phyloP scores from a whole-genome alignment of 1,140 invertebrate species.

The Saccostrea glomerata region DNA sequence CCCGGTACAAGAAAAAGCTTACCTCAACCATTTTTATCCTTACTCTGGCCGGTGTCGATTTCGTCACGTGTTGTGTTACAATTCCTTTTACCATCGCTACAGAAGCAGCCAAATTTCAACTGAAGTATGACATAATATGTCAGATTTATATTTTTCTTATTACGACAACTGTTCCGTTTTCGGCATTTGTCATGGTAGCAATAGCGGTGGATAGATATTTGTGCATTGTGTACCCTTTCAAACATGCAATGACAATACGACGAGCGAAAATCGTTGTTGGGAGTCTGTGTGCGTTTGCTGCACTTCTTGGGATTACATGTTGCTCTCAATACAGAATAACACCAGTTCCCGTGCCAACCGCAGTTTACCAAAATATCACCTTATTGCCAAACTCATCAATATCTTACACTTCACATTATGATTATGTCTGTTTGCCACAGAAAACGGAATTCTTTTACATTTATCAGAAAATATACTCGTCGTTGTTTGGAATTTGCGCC shows the following conservation, averaged over 20 bases:
- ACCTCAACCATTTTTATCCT: constrained; percentile 75
- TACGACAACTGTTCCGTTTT: constrained; percentile 73
- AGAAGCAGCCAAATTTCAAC: constrained; percentile 63
- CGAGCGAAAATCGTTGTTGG: constrained; percentile 70
- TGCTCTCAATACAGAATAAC: constrained; percentile 60
- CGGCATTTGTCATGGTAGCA: constrained; percentile 74
- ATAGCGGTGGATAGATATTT: constrained; percentile 47
- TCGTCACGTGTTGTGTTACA: too few species aligned
- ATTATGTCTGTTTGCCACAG: constrained; percentile 16
- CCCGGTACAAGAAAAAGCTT: constrained; percentile 68
- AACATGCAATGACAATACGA: constrained; percentile 58
- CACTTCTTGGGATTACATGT: constrained; percentile 65
- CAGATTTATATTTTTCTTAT: constrained; percentile 74
- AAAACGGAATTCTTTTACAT: constrained; percentile 54
- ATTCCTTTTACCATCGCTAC: constrained; percentile 57
- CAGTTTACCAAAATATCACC: background rate
- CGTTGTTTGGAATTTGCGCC: constrained; percentile 66
- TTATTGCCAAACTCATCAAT: background rate
- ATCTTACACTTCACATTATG: background rate
- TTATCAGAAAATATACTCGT: constrained; percentile 71
- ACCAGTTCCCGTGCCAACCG: background rate
- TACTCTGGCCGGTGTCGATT: constrained; percentile 16
- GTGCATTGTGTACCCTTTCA: too few species aligned
- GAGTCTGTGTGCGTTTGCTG: constrained; percentile 63
- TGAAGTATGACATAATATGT: constrained; percentile 68